phyloP scores from a whole-genome alignment of 1,140 invertebrate genomes.

The Agrilus planipennis region DNA sequence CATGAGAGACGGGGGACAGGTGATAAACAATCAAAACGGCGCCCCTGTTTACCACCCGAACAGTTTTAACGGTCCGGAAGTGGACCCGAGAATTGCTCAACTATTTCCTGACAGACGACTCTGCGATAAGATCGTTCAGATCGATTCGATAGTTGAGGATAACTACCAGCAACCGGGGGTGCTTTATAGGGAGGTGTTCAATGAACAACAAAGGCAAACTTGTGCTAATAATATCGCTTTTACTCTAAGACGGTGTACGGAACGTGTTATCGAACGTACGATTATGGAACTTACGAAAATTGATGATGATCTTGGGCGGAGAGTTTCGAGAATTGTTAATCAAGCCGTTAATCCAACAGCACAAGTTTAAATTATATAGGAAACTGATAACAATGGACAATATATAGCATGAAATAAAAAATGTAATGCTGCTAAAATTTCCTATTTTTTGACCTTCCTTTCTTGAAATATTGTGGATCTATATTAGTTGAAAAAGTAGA shows the following conservation, averaged over 20 bases:
- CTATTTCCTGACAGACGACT: no score
- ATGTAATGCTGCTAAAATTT: no score
- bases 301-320: conserved; percentile 51
- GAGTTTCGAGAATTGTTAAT: no score
- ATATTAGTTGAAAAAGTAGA: no score
- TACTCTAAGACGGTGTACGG: conserved; percentile 60
- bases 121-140: no score
- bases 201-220: conserved; percentile 53
- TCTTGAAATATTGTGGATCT: no score
- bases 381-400: no score
- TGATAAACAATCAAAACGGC: conserved; percentile 45
- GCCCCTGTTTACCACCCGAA: conserved; percentile 86
- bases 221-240: conserved; percentile 67
- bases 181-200: conserved; percentile 72
- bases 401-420: no score
- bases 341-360: no score
- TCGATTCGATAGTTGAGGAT: conserved; percentile 67
- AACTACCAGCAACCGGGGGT: conserved; percentile 70
- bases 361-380: no score
- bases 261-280: conserved; percentile 70
- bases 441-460: no score
- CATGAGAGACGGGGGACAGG: conserved; percentile 75
- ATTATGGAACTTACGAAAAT: conserved; percentile 57
- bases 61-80: conserved; percentile 63
- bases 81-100: conserved; percentile 35